A percentile compares a stretch with the other conserved stretches of the same genome.
These are phyloP conservation scores for Cyprinodon diabolis DNA, from an alignment of 2,797 vertebrate genomes.

Conservation along the genomic window DNA sequence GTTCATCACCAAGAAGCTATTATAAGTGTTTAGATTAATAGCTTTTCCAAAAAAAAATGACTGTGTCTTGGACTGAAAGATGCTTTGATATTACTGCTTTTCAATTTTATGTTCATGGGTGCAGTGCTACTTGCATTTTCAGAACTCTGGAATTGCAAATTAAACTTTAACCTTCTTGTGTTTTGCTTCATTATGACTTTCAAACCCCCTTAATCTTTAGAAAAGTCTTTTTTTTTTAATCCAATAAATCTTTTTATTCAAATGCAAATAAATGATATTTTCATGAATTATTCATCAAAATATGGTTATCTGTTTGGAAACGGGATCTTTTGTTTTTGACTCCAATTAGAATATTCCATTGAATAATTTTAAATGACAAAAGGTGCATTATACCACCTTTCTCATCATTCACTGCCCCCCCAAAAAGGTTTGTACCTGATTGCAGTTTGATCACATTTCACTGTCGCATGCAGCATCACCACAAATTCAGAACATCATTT, in stretches of 20 bases:
- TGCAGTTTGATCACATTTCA: slow-evolving; percentile 49
- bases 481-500: slow-evolving; percentile 48
- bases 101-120: slow-evolving; percentile 32
- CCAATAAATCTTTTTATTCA: not conserved
- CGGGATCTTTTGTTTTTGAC: not conserved
- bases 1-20: slow-evolving; percentile 70
- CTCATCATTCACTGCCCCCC: slow-evolving; percentile 3
- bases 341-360: slow-evolving; percentile 30
- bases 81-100: slow-evolving; percentile 36
- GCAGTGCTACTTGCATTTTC: slow-evolving; percentile 20
- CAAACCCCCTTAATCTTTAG: not conserved
- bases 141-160: slow-evolving; percentile 23
- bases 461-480: slow-evolving; percentile 38
- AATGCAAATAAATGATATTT: not conserved
- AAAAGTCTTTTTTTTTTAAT: slow-evolving; percentile 1
- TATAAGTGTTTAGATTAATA: slow-evolving; percentile 77
- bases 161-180: not conserved
- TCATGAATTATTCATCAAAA: not conserved
- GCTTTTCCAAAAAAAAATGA: slow-evolving; percentile 53
- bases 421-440: slow-evolving; percentile 25
- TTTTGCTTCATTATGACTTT: not conserved
- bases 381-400: slow-evolving; percentile 8
- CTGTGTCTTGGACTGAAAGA: slow-evolving; percentile 43
- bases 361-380: slow-evolving; percentile 38
- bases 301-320: slow-evolving; percentile 12